Evolutionary conservation across 2,113 vertebrate genomes (phyloP), one percentile per base, ranked within the genome.

Genomic region (Rhizomys pruinosus): DNA sequence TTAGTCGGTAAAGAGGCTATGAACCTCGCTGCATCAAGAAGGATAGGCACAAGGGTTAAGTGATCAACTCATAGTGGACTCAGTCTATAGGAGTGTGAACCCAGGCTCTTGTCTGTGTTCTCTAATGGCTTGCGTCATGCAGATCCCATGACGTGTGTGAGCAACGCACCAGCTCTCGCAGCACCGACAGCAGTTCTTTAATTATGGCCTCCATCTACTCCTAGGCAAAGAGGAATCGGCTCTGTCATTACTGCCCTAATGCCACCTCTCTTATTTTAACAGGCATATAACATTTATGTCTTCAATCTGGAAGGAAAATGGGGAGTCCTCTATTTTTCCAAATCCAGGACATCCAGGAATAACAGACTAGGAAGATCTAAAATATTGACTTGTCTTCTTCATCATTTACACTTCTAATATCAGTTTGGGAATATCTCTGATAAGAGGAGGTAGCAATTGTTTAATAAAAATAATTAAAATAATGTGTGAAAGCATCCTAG

Each of bases 281-380:
- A 71, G 90, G 23, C 66, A 84, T 27, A 81, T 90, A 81, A 81
- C 66, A 73, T 95, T 94, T 89, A 74, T 92, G 92, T 96, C 71
- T 79, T 80, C 57, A 25, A 78, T 52, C 63, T 81, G 68, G 44
- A 73, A 96, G 57, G 73, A 78, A 64, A 87, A 92, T 64, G 32
- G 37, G 59, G 25, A 73, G 0, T 13, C 44, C 23, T 92, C 39
- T 94, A 4, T 79, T 42, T 66, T 44, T 47, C 32, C 52, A 92
- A 73, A 57, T 17, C 22, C 6, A 69, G 32, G 39, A 71, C 89
- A 22, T 84, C 17, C 17, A n/a, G 39, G 20, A 12, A 6, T 69
- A 90, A 69, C 47, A 95, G 32, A 73, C 86, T 37, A 87, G 34
- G 87, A 27, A 64, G 37, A 19, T 81, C 42, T 61, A 27, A 93